These are phyloP conservation scores for Capitulum mitella DNA, from an alignment of 2,888 invertebrate genomes.

Conservation along the genomic window DNA sequence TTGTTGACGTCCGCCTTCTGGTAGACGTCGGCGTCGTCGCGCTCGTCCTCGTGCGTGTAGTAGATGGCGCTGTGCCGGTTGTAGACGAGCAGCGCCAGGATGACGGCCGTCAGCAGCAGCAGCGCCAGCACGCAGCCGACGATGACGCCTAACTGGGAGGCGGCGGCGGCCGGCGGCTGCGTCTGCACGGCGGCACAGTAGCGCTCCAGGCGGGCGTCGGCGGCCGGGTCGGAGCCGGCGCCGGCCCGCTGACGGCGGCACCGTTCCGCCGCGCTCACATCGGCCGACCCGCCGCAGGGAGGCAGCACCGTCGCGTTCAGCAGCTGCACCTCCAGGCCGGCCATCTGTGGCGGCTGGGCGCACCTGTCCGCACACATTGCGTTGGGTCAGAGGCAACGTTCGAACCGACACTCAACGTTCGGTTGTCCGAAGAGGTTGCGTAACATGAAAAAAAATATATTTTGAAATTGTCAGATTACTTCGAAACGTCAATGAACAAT, in stretches of 20 bases:
- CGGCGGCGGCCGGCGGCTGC: constrained; percentile 29
- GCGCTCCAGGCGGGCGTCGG: constrained; percentile 35
- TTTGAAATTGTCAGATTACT: no score
- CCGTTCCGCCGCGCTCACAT: constrained; percentile 34
- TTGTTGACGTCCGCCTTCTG: constrained; percentile 33
- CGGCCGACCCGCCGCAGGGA: constrained; percentile 49
- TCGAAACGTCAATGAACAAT: no score
- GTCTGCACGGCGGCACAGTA: constrained; percentile 32
- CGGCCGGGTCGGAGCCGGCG: constrained; percentile 34
- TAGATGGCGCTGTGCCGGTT: constrained; percentile 64
- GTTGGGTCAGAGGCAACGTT: no score
- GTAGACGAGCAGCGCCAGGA: constrained; percentile 54
- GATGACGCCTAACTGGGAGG: constrained; percentile 43
- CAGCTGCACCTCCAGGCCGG: constrained; percentile 46
- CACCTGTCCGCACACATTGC: no score
- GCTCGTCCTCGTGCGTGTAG: constrained; percentile 70
- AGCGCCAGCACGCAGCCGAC: constrained; percentile 50
- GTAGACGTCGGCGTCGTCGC: constrained; percentile 39
- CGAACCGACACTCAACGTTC: no score
- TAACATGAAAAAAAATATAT: no score
- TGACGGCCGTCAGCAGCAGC: constrained; percentile 47
- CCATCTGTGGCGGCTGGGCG: constrained; percentile 52
- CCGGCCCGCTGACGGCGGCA: constrained; percentile 34
- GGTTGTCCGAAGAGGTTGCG: no score
- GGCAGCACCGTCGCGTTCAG: constrained; percentile 45